Conservation (phyloP, 2,113 vertebrate species). For the Malurus alboscapulatus region DNA sequence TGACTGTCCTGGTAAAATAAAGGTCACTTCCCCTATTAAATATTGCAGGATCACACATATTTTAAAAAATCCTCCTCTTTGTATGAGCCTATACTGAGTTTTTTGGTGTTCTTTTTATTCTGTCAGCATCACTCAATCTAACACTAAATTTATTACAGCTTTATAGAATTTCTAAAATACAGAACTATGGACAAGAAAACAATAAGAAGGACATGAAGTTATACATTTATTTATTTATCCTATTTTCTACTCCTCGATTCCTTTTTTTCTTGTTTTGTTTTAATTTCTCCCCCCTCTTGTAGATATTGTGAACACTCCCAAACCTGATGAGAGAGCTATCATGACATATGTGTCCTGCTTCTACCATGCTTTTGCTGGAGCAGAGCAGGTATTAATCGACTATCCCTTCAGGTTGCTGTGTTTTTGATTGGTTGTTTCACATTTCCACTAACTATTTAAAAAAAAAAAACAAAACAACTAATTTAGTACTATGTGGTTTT, state of each 20-base stretch:
- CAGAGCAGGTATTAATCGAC: slow-evolving; percentile 88
- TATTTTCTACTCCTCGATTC: slow-evolving; percentile 40
- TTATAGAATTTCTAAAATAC: not conserved
- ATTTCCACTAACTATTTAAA: slow-evolving; percentile 4
- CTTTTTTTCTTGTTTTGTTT: slow-evolving; percentile 43
- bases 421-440: not conserved
- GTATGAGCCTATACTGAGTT: not conserved
- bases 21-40: not conserved
- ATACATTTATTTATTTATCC: slow-evolving; percentile 23
- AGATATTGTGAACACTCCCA: slow-evolving; percentile 99
- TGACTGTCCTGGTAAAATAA: not conserved
- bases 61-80: not conserved
- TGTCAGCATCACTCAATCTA: not conserved
- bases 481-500: not conserved
- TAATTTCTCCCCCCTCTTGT: slow-evolving; percentile 33
- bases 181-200: not conserved
- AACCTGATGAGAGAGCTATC: slow-evolving; percentile 97
- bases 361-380: slow-evolving; percentile 98
- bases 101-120: not conserved
- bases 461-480: not conserved
- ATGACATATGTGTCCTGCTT: slow-evolving; percentile 99
- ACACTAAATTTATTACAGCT: not conserved
- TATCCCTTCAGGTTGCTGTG: slow-evolving; percentile 28
- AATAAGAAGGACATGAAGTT: not conserved
- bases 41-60: not conserved